A percentile compares a stretch with the other conserved stretches of the same genome.
Conservation (phyloP, 2,113 vertebrate species). For the Brienomyrus brachyistius region DNA sequence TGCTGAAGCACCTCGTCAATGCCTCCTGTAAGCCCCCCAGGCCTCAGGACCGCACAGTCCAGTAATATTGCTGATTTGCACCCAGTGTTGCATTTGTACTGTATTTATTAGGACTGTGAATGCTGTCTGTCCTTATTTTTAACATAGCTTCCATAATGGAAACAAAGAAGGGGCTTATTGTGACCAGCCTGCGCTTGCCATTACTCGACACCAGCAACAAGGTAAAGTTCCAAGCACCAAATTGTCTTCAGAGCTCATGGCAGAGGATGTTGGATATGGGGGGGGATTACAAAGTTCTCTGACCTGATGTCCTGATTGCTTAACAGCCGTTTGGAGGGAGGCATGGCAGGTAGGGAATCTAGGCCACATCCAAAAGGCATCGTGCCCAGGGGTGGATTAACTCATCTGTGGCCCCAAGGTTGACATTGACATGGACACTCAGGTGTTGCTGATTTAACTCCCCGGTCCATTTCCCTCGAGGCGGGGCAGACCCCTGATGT, state of each 20-base stretch:
- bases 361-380: not conserved
- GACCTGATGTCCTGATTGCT: not conserved
- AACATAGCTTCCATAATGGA: slow-evolving; percentile 66
- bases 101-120: not conserved
- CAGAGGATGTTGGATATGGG: not conserved
- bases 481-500: not conserved
- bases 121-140: not conserved
- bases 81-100: not conserved
- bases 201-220: slow-evolving; percentile 76
- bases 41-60: not conserved
- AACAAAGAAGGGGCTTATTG: slow-evolving; percentile 73
- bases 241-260: not conserved
- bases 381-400: not conserved
- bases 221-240: slow-evolving; percentile 47
- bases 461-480: not conserved
- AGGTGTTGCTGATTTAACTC: not conserved
- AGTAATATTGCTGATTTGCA: not conserved
- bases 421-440: not conserved
- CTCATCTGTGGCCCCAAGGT: not conserved
- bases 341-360: not conserved
- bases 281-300: not conserved
- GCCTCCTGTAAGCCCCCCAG: slow-evolving; percentile 61
- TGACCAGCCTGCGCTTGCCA: slow-evolving; percentile 72
- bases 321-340: not conserved
- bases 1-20: slow-evolving; percentile 83